Conservation (phyloP, 2,888 invertebrate genomes). For the Aquatica leii region DNA sequence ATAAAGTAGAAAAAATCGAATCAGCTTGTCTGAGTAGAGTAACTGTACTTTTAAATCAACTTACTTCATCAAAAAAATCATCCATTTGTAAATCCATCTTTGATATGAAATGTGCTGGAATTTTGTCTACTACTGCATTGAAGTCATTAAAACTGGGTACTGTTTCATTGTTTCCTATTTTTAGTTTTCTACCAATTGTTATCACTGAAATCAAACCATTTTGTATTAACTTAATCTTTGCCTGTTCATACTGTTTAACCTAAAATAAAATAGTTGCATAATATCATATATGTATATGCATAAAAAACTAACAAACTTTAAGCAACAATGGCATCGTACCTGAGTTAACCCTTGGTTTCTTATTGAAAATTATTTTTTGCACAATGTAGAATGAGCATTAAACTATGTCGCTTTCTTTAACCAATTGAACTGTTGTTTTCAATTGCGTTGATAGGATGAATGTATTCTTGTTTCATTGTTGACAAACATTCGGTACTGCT, state of each 20-base stretch:
- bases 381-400: not conserved
- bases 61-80: not conserved
- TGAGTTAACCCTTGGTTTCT: slow-evolving; percentile 1
- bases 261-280: slow-evolving; percentile 3
- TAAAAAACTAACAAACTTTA: slow-evolving; percentile 5
- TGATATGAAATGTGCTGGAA: slow-evolving; percentile 2
- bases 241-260: not conserved
- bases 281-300: not conserved
- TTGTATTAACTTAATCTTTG: not conserved
- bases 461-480: not conserved
- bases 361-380: not conserved
- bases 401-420: not conserved
- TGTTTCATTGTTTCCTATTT: too few relatives aligned
- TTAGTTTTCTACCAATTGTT: too few relatives aligned
- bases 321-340: not conserved
- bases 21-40: not conserved
- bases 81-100: slow-evolving; percentile 1
- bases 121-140: not conserved
- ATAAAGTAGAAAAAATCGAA: not conserved
- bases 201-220: too few relatives aligned
- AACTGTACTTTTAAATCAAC: too few relatives aligned
- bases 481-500: slow-evolving; percentile 1
- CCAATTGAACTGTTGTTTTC: not conserved
- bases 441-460: not conserved
- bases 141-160: not conserved